Evolutionary conservation across 2,113 vertebrate species (phyloP), one percentile per base, ranked within the genome.

Genomic region (Fulica atra): DNA sequence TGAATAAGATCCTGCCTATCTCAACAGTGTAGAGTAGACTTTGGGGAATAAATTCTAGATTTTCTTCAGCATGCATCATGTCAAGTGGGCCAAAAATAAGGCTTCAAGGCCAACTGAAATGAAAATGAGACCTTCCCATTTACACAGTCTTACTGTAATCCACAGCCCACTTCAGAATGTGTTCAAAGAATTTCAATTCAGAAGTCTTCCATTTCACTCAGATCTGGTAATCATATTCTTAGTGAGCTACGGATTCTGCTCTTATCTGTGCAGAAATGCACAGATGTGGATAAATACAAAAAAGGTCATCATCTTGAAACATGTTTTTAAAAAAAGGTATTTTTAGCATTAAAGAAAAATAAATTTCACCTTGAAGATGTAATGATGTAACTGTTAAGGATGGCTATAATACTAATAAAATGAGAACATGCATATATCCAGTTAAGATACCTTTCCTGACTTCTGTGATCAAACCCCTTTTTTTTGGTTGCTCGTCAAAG

Each of bases 391-490:
- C 7, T 38, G 14, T 46, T 85, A 56, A 79, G 31, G 24, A 46
- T 57, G 8, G 4, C 9, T 78, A 25, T 48, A 16, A 40, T 86
- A 83, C 17, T 79, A 89, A 89, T 48, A 94, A 89, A 82, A 87
- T 56, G 44, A 9, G 54, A 64, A 68, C 3, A 2, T 4, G 7
- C 15, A 20, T n/a, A 36, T n/a, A 26, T 10, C 5, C 0, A 1
- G 50, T 92, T 56, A 56, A 86, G 44, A 91, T 57, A 50, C 3
- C 70, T 46, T 84, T 81, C 21, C 29, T 70, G 26, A 70, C 19
- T 71, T 88, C 44, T 83, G 53, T 33, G 14, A 91, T 48, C 24
- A 51, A 66, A 56, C 63, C 4, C 4, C 24, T 31, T 19, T 11
- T 56, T 33, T 61, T 81, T 48, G 60, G 57, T 73, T 64, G 14